Conservation (phyloP, 2,113 vertebrate species). For the Sorex fumeus region DNA sequence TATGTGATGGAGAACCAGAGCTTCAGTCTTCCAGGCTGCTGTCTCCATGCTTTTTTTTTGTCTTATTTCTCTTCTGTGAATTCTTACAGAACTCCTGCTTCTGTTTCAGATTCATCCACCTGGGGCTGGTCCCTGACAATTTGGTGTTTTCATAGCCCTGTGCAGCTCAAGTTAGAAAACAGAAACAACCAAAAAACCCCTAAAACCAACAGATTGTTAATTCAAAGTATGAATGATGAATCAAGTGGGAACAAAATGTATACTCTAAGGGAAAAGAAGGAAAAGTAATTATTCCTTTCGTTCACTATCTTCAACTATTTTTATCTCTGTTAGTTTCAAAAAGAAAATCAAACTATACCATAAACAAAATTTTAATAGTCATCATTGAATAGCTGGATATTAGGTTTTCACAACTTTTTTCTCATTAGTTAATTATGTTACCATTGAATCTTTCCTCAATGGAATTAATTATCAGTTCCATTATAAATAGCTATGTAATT, state of each 20-base stretch:
- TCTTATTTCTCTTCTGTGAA: too few species aligned
- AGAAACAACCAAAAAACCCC: neutral
- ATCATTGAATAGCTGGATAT: neutral
- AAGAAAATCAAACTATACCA: neutral
- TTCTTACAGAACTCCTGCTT: too few species aligned
- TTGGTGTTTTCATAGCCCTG: too few species aligned
- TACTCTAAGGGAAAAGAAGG: neutral
- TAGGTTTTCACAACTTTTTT: neutral
- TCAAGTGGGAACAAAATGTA: neutral
- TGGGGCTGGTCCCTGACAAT: too few species aligned
- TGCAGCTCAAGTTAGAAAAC: too few species aligned
- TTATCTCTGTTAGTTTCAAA: neutral
- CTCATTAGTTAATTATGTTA: neutral
- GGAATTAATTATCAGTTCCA: neutral
- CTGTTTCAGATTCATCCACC: too few species aligned
- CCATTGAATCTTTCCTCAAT: neutral
- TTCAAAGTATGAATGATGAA: neutral
- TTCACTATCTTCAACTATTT: neutral
- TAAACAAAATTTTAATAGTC: neutral
- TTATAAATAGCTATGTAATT: neutral
- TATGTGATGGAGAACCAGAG: too few species aligned
- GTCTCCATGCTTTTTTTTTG: too few species aligned
- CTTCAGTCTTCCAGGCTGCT: too few species aligned
- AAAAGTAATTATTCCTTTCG: neutral
- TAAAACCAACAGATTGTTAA: neutral